phyloP scores from a whole-genome alignment of 2,888 invertebrate genomes.

The Athalia cordata region DNA sequence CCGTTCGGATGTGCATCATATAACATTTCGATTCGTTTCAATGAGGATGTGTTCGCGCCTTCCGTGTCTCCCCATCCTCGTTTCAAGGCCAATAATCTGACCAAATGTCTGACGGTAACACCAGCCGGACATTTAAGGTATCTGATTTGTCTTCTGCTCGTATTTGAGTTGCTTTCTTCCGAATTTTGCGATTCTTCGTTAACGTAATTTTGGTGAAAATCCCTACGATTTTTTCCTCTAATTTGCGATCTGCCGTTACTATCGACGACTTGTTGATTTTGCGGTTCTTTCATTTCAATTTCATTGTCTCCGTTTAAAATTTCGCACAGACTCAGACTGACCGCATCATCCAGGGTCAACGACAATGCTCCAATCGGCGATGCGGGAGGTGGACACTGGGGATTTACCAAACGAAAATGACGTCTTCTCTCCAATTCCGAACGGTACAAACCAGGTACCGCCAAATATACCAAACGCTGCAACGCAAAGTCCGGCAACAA shows the following conservation, averaged over 20 bases:
- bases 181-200: constrained; percentile 19
- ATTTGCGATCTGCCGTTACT: constrained; percentile 13
- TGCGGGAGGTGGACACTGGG: constrained; percentile 61
- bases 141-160: constrained; percentile 75
- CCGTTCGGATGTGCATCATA: constrained; percentile 52
- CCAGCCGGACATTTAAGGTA: constrained; percentile 94
- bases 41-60: constrained; percentile 44
- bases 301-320: constrained; percentile 46
- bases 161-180: not conserved
- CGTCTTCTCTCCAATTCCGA: constrained; percentile 66
- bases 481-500: constrained; percentile 62
- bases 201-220: constrained; percentile 40
- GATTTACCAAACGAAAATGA: constrained; percentile 64
- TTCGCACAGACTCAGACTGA: constrained; percentile 65
- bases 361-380: constrained; percentile 63
- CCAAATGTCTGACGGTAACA: constrained; percentile 90
- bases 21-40: constrained; percentile 63
- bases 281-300: constrained; percentile 7
- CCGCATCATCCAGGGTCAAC: constrained; percentile 64
- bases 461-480: constrained; percentile 65
- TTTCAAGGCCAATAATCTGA: constrained; percentile 85
- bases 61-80: constrained; percentile 66
- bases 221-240: constrained; percentile 17
- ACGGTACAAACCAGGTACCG: constrained; percentile 67
- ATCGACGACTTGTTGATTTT: constrained; percentile 35